A percentile compares a stretch with the other conserved stretches of the same genome.
phyloP scores from a whole-genome alignment of 2,113 vertebrate species.

The Micromys minutus region DNA sequence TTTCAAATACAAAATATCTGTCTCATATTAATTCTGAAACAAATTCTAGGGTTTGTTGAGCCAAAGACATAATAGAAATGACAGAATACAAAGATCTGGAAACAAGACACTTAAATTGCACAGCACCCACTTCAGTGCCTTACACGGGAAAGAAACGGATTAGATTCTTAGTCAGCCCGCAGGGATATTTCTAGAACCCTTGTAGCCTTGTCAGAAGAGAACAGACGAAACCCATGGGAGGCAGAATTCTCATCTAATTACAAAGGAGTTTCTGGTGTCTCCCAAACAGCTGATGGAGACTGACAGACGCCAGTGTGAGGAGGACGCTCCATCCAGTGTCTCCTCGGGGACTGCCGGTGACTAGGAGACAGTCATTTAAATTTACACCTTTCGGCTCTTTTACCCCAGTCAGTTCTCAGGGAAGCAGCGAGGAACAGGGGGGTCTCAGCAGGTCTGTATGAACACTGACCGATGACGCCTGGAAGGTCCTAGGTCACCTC shows the following conservation, averaged over 20 bases:
- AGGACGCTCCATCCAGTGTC: constrained; percentile 13
- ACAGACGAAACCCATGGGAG: constrained; percentile 66
- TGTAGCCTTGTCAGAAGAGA: constrained; percentile 68
- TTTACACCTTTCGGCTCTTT: background rate
- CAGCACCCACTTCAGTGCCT: constrained; percentile 63
- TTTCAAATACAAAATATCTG: constrained; percentile 54
- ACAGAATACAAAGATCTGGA: constrained; percentile 73
- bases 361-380: background rate
- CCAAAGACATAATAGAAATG: constrained; percentile 66
- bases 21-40: constrained; percentile 73
- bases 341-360: constrained; percentile 18
- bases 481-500: background rate
- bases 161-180: constrained; percentile 74
- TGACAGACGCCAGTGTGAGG: constrained; percentile 34
- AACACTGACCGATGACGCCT: background rate
- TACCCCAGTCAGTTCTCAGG: background rate
- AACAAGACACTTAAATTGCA: constrained; percentile 74
- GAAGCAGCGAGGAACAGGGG: background rate
- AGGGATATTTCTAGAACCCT: constrained; percentile 76
- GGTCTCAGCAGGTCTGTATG: background rate
- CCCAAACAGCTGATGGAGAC: constrained; percentile 51
- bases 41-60: constrained; percentile 69
- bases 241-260: constrained; percentile 71
- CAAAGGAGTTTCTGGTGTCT: constrained; percentile 68
- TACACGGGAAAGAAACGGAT: constrained; percentile 64